Base-by-base conservation (phyloP, 2,888 invertebrate species). In the Coelogynopora nodosa region DNA sequence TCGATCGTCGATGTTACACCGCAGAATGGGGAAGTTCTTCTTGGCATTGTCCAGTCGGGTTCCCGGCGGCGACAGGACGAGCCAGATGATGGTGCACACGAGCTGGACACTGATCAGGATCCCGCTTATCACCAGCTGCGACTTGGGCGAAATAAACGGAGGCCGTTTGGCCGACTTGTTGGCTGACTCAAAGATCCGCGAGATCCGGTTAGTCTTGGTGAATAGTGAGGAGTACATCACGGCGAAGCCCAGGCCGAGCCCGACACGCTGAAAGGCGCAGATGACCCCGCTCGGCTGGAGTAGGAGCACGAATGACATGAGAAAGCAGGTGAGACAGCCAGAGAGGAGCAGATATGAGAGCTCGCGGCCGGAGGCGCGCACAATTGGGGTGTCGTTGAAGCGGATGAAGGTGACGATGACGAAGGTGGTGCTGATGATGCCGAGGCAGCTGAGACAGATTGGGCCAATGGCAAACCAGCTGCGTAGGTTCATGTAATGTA, bases 1-100 rank as follows among this genome's bases (percentile, higher is more conserved):
- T 89, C 94, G 94, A 86, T 94, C 94, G 86, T 94, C 94, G 10
- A 94, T 94, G 87, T 94, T 93, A 91, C 95, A 95, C 88, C 94
- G 94, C 23, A 94, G 92, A n/a, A 95, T 90, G 30, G 86, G 67
- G 74, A 23, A 81, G 30, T 67, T 18, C 0, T 23, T 86, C n/a
- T 86, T 67, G 29, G 26, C 67, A n/a, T 86, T 67, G 80, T 87
- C 80, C 31, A 28, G 31, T 13, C 31, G 27, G 23, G 90, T 90
- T 2, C 90, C 91, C 0, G 92, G 91, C 0, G 90, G 90, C 87
- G 91, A 91, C 28, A 91, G 87, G 2, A 91, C 88, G 74, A 92
- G 88, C 91, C 91, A 92, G 28, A 91, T 90, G 67, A 89, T 91
- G 2, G 94, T 94, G 80, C 94, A 92, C 67, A 94, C 92, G 87